Evolutionary conservation across 2,888 invertebrate genomes (phyloP).

Genomic region (Diaperis boleti): DNA sequence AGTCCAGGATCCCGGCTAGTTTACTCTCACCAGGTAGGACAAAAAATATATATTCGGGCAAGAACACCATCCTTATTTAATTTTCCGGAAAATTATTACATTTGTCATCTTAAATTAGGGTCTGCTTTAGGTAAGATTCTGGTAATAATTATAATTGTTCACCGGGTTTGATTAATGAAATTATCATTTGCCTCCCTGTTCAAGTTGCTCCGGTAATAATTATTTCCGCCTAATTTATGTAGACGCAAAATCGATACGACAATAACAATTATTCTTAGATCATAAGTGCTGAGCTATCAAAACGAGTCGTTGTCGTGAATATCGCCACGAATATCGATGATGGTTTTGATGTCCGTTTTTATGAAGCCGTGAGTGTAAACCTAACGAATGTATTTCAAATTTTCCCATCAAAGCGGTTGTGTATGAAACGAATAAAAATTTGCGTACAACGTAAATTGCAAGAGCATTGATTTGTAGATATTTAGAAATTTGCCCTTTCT

Average conservation of each 20-base stretch:
- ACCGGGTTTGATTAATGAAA: constrained; percentile 42
- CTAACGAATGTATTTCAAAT: constrained; percentile 44
- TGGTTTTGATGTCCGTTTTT: constrained; percentile 20
- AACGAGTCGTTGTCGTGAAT: constrained; percentile 20
- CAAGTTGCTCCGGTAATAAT: constrained; percentile 33
- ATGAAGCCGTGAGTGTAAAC: constrained; percentile 19
- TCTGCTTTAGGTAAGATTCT: constrained; percentile 29
- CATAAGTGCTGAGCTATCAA: constrained; percentile 11
- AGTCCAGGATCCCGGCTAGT: constrained; percentile 50
- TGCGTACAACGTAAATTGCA: too few species aligned
- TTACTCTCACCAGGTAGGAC: constrained; percentile 33
- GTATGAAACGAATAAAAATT: too few species aligned
- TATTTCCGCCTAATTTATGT: constrained; percentile 38
- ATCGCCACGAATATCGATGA: constrained; percentile 17
- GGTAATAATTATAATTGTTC: constrained; percentile 44
- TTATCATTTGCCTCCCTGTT: constrained; percentile 37
- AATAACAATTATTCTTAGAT: constrained; percentile 31
- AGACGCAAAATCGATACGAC: constrained; percentile 29
- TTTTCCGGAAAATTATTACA: constrained; percentile 50
- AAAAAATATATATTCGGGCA: constrained; percentile 28
- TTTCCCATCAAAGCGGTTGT: too few species aligned
- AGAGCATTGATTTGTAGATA: too few species aligned
- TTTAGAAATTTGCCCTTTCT: too few species aligned
- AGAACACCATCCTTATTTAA: constrained; percentile 30
- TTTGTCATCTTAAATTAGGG: constrained; percentile 55